phyloP scores from a whole-genome alignment of 1,140 invertebrate genomes.

The Trachelipus rathkii region DNA sequence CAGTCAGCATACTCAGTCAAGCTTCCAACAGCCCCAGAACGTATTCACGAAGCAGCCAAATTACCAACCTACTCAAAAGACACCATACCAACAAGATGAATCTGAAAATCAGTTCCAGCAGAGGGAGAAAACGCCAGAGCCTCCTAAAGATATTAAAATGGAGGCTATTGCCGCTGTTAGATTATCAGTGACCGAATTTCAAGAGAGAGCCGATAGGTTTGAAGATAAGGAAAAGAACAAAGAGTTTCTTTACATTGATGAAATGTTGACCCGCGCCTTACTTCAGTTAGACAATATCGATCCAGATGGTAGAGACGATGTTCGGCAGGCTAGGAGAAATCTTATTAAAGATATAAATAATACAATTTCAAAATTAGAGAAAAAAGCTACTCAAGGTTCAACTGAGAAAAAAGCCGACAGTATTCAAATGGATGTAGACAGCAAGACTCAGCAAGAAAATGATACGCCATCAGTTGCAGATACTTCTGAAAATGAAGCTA shows the following conservation, averaged over 20 bases:
- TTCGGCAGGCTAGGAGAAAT: conserved; percentile 76
- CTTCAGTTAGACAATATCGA: conserved; percentile 88
- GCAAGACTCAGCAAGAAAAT: too few relatives aligned
- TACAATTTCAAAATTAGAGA: conserved; percentile 74
- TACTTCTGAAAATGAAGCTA: too few relatives aligned
- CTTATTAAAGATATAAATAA: conserved; percentile 79
- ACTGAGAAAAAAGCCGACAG: too few relatives aligned
- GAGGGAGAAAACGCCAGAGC: conserved; percentile 34
- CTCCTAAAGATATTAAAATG: conserved; percentile 62
- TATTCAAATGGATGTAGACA: too few relatives aligned
- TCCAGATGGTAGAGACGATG: conserved; percentile 81
- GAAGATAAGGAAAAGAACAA: conserved; percentile 71
- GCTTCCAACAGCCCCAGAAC: conserved; percentile 44
- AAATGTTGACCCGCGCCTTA: conserved; percentile 88
- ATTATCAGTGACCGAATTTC: conserved; percentile 71
- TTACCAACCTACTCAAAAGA: conserved; percentile 43
- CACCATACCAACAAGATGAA: conserved; percentile 12
- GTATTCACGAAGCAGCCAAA: conserved; percentile 45
- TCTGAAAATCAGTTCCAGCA: conserved; percentile 20
- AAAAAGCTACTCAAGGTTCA: conserved; percentile 51
- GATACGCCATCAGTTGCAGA: too few relatives aligned
- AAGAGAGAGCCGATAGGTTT: conserved; percentile 72
- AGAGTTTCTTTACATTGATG: conserved; percentile 81
- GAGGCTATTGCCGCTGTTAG: conserved; percentile 73
- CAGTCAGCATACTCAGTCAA: not conserved